Conservation (phyloP, 1,140 invertebrate species). For the Acyrthosiphon pisum region DNA sequence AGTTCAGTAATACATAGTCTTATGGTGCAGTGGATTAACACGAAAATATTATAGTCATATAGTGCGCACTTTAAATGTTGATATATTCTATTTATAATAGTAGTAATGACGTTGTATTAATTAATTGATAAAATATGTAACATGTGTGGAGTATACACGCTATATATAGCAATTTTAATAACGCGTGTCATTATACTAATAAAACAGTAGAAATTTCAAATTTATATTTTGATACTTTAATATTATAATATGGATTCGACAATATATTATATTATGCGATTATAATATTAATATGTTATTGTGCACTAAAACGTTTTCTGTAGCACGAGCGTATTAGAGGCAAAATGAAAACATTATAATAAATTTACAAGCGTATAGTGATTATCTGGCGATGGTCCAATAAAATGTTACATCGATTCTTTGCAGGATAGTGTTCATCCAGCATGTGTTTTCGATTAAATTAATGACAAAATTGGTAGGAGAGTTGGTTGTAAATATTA, state of each 20-base stretch:
- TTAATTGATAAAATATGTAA: not conserved
- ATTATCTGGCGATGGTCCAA: slow-evolving; percentile 5
- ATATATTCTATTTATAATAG: not conserved
- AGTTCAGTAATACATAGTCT: not conserved
- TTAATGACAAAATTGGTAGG: slow-evolving; percentile 4
- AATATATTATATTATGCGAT: not conserved
- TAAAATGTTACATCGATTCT: slow-evolving; percentile 12
- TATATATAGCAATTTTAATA: not conserved
- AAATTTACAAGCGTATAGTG: slow-evolving; percentile 30
- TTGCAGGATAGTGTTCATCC: slow-evolving; percentile 6
- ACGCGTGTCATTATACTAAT: not conserved
- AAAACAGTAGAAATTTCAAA: slow-evolving; percentile 2
- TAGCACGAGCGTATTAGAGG: not conserved
- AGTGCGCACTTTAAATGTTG: not conserved
- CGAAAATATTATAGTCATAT: not conserved
- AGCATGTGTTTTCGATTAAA: slow-evolving; percentile 37
- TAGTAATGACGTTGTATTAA: not conserved
- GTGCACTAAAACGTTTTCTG: slow-evolving; percentile 24
- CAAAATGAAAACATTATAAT: slow-evolving; percentile 36
- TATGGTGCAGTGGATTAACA: not conserved
- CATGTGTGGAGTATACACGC: not conserved
- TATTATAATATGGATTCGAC: not conserved
- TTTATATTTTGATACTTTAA: not conserved
- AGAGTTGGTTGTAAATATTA: not conserved
- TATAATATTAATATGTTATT: slow-evolving; percentile 18